These are phyloP conservation scores for Psammodynastes pulverulentus DNA, from an alignment of 2,113 vertebrate genomes.

Conservation along the genomic window DNA sequence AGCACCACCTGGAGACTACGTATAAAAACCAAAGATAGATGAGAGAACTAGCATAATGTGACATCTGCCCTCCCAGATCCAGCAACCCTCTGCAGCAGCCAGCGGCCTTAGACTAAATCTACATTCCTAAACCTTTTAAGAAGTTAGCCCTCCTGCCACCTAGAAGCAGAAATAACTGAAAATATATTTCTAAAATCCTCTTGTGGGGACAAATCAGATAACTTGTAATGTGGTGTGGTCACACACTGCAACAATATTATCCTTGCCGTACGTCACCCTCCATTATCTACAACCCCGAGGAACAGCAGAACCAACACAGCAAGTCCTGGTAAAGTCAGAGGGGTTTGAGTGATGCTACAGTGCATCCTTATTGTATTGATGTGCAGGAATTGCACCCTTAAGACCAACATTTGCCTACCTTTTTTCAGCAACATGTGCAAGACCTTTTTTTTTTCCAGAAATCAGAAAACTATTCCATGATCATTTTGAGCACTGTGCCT, in stretches of 20 bases:
- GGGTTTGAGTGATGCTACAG: not conserved
- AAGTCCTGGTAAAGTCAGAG: constrained; percentile 17
- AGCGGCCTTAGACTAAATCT: constrained; percentile 9
- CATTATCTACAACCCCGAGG: constrained; percentile 26
- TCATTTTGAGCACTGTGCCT: not conserved
- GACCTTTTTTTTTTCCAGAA: not conserved
- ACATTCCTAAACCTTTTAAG: constrained; percentile 33
- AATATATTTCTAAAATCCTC: constrained; percentile 35
- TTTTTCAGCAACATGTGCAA: not conserved
- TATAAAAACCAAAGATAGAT: constrained; percentile 27
- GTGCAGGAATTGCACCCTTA: not conserved
- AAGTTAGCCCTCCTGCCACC: constrained; percentile 3
- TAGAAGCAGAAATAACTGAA: constrained; percentile 46
- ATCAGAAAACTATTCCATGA: not conserved
- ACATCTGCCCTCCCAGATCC: not conserved
- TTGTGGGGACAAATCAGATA: constrained; percentile 44
- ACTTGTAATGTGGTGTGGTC: constrained; percentile 1
- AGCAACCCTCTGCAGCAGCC: not conserved
- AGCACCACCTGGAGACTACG: constrained; percentile 22
- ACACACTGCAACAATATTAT: not conserved
- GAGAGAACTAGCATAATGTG: not conserved
- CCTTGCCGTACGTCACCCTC: not conserved
- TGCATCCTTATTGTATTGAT: not conserved
- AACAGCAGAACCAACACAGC: constrained; percentile 21
- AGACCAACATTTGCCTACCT: not conserved